A percentile compares a stretch with the other conserved stretches of the same genome.
Conservation (phyloP, 2,113 vertebrate species). For the Oryctolagus cuniculus region mOryCun1.1 NC_091432.1:152355501-152356000, state of each 20-base stretch:
- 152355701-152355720: background rate
- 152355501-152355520: background rate
- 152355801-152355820: too few relatives aligned
- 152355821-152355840: too few relatives aligned
- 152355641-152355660: background rate
- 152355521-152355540: background rate
- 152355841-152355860: too few relatives aligned
- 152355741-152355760: conserved; percentile 38
- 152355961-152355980: too few relatives aligned
- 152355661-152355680: background rate
- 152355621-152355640: background rate
- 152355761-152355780: too few relatives aligned
- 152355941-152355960: too few relatives aligned
- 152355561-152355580: background rate
- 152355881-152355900: too few relatives aligned
- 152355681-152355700: background rate
- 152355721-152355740: background rate
- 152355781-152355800: too few relatives aligned
- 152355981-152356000: too few relatives aligned
- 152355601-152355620: background rate
- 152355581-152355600: background rate
- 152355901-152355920: too few relatives aligned
- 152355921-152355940: too few relatives aligned
- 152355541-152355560: background rate
- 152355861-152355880: too few relatives aligned